Base-by-base conservation (phyloP, 2,888 invertebrate genomes). In the Acrobasis repandana region DNA sequence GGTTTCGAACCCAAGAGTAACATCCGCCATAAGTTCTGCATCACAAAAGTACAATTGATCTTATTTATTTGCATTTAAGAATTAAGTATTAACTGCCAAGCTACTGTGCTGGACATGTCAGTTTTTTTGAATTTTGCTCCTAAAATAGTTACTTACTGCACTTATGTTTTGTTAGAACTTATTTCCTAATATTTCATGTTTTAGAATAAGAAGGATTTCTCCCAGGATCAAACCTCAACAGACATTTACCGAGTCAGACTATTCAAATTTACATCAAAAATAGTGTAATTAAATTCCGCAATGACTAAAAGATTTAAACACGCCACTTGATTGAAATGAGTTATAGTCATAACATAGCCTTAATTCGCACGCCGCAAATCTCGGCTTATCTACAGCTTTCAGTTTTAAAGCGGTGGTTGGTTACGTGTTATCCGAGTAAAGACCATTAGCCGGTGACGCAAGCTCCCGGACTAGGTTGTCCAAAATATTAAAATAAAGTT, bases 321-420 rank as follows among this genome's bases (percentile, higher is more conserved):
- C 11, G 4, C 38, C 6, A n/a, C n/a, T 43, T 4, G 1, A 43
- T 43, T 43, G 14, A n/a, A 1, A n/a, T 43, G 43, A 43, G 11
- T 43, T n/a, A 43, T 43, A 9, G 14, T 14, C 43, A n/a, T 38
- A 11, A 38, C 10, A 38, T 38, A 10, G n/a, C n/a, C 43, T 14
- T 14, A 43, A 3, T 43, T 43, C 14, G 43, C 43, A 43, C 43
- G n/a, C n/a, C 11, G 43, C 11, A 43, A 43, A 43, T 43, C 43
- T 43, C 43, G 43, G 43, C 43, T 43, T 43, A 43, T 43, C 43
- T 43, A 6, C n/a, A 43, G 43, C 43, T n/a, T 43, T 43, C 43
- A 43, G 43, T 43, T 43, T n/a, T 14, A 38, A 6, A 2, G 11
- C 11, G 14, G 3, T 14, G 11, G 1, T 14, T 14, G 43, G 14